These are phyloP conservation scores for Turritopsis rubra DNA, from an alignment of 30 jellyfish, hydroid and myxozoan genomes.

Conservation along the genomic window DNA sequence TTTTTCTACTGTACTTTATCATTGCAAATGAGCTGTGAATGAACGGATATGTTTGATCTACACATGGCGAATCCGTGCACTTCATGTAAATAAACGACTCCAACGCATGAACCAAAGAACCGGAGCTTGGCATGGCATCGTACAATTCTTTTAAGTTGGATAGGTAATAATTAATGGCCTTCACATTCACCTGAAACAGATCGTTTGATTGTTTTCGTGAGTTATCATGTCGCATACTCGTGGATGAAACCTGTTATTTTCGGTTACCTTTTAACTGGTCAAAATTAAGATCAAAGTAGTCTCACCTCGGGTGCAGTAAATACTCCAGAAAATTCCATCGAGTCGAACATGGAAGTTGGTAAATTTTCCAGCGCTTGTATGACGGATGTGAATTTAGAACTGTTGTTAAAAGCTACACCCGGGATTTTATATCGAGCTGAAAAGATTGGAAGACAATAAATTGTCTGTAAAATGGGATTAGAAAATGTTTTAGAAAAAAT, in stretches of 20 bases:
- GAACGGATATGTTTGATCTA: neutral
- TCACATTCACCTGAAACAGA: neutral
- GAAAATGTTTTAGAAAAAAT: no score
- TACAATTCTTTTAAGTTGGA: neutral
- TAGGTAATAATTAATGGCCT: neutral
- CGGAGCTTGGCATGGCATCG: conserved; percentile 59
- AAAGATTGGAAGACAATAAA: neutral
- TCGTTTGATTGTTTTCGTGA: neutral
- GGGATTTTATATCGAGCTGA: conserved; percentile 66
- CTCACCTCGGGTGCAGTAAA: conserved; percentile 61
- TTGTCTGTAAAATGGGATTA: neutral
- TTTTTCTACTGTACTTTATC: conserved; percentile 30
- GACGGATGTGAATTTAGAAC: conserved; percentile 35
- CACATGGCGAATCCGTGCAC: neutral
- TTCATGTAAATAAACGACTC: neutral
- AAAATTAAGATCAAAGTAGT: neutral
- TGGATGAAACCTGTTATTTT: no score
- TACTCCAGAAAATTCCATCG: conserved; percentile 69
- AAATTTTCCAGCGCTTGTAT: conserved; percentile 49
- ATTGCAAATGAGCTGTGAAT: conserved; percentile 12
- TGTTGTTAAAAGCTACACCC: conserved; percentile 37
- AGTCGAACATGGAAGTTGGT: conserved; percentile 27
- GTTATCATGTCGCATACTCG: no score
- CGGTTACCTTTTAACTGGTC: neutral
- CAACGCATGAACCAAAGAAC: conserved; percentile 30